These are phyloP conservation scores for Netelia melanura DNA, from an alignment of 2,888 invertebrate species.

Conservation along the genomic window DNA sequence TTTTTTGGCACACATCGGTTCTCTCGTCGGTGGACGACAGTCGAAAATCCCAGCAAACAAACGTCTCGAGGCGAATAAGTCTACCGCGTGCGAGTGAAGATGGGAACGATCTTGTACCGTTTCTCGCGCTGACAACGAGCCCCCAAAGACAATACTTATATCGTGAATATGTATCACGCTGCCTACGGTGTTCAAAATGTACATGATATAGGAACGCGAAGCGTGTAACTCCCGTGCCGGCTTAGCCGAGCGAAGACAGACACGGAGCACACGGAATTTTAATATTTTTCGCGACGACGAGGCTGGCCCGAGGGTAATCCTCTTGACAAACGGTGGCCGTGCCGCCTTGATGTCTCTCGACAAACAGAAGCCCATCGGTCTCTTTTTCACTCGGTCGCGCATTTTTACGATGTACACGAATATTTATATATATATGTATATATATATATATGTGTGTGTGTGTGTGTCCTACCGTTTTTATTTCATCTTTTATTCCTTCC, in stretches of 20 bases:
- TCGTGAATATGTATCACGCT: slow-evolving; percentile 31
- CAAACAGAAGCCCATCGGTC: slow-evolving; percentile 78
- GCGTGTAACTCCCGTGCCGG: slow-evolving; percentile 25
- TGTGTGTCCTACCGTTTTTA: slow-evolving; percentile 11
- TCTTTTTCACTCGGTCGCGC: slow-evolving; percentile 74
- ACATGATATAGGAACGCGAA: slow-evolving; percentile 12
- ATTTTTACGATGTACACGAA: not conserved
- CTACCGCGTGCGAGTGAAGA: slow-evolving; percentile 26
- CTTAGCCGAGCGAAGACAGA: slow-evolving; percentile 71
- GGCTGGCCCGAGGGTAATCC: slow-evolving; percentile 75
- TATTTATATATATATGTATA: slow-evolving; percentile 33
- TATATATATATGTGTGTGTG: slow-evolving; percentile 28
- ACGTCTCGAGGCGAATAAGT: slow-evolving; percentile 42
- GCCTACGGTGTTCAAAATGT: slow-evolving; percentile 51
- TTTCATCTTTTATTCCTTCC: slow-evolving; percentile 10
- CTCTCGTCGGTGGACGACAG: not conserved
- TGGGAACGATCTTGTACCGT: slow-evolving; percentile 48
- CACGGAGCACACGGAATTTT: slow-evolving; percentile 76
- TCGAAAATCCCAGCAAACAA: slow-evolving; percentile 62
- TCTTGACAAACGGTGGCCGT: slow-evolving; percentile 80
- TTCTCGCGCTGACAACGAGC: slow-evolving; percentile 34
- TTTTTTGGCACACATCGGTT: not conserved
- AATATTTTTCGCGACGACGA: slow-evolving; percentile 75
- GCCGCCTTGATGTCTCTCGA: slow-evolving; percentile 79
- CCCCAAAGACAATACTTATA: slow-evolving; percentile 14